These are phyloP conservation scores for Rhabdornis inornatus DNA, from an alignment of 2,113 vertebrate species.

Conservation along the genomic window DNA sequence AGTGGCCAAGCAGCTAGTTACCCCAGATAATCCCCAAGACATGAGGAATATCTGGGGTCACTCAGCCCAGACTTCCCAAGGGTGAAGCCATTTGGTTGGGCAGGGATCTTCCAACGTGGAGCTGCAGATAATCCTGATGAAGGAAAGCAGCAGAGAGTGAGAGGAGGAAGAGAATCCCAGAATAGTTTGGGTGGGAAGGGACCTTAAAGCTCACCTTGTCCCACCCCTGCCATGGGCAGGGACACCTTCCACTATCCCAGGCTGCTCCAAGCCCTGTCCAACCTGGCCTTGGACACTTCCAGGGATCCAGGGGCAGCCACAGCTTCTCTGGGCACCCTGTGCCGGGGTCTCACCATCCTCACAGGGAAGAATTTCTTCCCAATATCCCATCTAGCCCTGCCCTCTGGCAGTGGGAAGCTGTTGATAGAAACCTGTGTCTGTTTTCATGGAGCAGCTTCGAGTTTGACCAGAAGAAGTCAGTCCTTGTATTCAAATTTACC, in stretches of 20 bases:
- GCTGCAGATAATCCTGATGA: not conserved
- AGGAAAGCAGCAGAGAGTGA: not conserved
- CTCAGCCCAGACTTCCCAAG: not conserved
- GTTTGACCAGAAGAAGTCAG: not conserved
- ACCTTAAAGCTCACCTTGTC: accelerated
- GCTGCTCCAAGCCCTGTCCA: accelerated
- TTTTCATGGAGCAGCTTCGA: not conserved
- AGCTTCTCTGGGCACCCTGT: not conserved
- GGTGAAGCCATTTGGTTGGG: not conserved
- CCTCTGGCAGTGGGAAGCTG: not conserved
- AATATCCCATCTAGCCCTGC: not conserved
- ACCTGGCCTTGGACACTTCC: accelerated
- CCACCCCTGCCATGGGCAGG: not conserved
- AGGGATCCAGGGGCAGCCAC: not conserved
- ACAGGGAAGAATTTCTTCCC: accelerated
- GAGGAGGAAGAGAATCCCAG: not conserved
- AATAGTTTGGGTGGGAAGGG: not conserved
- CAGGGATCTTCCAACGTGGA: not conserved
- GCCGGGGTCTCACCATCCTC: not conserved
- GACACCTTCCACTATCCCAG: not conserved
- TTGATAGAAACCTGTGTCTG: not conserved
- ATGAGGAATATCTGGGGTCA: accelerated
- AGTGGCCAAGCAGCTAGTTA: not conserved
- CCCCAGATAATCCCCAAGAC: no score
- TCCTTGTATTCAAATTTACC: not conserved